Evolutionary conservation across 2,113 vertebrate species (phyloP).

Genomic region (Rafetus swinhoei): DNA sequence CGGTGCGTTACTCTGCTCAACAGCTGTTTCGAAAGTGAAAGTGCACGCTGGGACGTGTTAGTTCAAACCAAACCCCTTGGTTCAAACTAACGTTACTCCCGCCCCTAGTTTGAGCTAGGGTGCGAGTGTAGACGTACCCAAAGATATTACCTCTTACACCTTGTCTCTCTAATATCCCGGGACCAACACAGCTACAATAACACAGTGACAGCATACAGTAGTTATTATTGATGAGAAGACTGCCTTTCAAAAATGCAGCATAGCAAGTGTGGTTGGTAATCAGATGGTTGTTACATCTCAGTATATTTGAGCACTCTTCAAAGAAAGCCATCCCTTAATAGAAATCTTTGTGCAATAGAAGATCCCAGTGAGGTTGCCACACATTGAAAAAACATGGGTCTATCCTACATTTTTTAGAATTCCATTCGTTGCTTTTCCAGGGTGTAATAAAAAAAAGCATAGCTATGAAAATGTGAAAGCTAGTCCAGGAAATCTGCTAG

Average conservation of each 20-base stretch:
- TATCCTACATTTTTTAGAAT: constrained; percentile 47
- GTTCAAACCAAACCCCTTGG: no score
- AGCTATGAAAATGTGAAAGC: constrained; percentile 71
- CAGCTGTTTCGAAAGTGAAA: no score
- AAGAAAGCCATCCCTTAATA: not conserved
- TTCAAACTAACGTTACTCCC: no score
- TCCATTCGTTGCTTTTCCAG: not conserved
- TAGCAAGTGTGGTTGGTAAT: not conserved
- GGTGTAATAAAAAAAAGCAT: not conserved
- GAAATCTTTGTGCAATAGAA: not conserved
- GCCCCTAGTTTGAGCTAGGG: no score
- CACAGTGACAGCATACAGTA: not conserved
- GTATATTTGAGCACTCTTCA: not conserved
- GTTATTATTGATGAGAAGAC: not conserved
- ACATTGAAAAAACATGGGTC: not conserved
- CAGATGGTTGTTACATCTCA: not conserved
- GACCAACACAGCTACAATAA: not conserved
- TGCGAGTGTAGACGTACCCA: no score
- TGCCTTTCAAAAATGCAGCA: not conserved
- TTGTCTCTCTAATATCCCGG: not conserved
- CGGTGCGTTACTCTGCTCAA: no score
- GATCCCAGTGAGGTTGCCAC: not conserved
- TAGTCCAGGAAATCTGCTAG: constrained; percentile 69
- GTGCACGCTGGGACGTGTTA: no score
- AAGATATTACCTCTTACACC: not conserved